Percentiles rank a stretch among this genome's conserved stretches.
Evolutionary conservation across 2,888 invertebrate genomes (phyloP).

Genomic region (Cantharis rustica): DNA sequence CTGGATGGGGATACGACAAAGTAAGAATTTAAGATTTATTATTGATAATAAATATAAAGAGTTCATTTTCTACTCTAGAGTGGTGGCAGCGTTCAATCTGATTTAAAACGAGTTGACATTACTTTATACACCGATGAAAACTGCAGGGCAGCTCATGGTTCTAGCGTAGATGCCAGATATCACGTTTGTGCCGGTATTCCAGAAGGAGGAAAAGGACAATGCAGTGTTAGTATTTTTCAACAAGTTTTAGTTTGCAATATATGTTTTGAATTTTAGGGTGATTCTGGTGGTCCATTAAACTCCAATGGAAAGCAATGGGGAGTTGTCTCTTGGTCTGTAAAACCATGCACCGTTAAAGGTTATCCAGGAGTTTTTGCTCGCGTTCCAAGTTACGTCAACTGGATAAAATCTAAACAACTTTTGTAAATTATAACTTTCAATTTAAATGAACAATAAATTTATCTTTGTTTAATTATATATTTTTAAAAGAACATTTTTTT

Average conservation of each 20-base stretch:
- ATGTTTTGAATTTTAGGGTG: constrained; percentile 3
- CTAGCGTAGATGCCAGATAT: not conserved
- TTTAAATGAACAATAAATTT: no score
- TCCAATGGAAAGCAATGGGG: constrained; percentile 51
- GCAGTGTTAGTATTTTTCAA: not conserved
- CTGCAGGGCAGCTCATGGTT: constrained; percentile 7
- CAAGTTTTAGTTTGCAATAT: not conserved
- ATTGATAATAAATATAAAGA: not conserved
- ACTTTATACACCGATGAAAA: constrained; percentile 46
- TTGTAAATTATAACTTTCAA: not conserved
- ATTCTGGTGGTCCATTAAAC: constrained; percentile 55
- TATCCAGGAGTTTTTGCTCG: constrained; percentile 57
- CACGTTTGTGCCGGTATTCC: constrained; percentile 54
- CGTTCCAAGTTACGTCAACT: constrained; percentile 47
- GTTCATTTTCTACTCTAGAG: constrained; percentile 39
- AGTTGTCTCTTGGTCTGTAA: constrained; percentile 56
- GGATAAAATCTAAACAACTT: constrained; percentile 37
- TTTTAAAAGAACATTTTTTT: no score
- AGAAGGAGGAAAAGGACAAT: constrained; percentile 27
- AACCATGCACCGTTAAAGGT: constrained; percentile 53
- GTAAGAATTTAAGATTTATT: constrained; percentile 33
- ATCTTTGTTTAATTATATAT: no score
- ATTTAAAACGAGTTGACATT: constrained; percentile 52
- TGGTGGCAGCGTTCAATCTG: constrained; percentile 47
- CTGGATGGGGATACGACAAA: constrained; percentile 35